A percentile compares a stretch with the other conserved stretches of the same genome.
phyloP scores from a whole-genome alignment of 2,888 invertebrate species.

The Gryllus longicercus region DNA sequence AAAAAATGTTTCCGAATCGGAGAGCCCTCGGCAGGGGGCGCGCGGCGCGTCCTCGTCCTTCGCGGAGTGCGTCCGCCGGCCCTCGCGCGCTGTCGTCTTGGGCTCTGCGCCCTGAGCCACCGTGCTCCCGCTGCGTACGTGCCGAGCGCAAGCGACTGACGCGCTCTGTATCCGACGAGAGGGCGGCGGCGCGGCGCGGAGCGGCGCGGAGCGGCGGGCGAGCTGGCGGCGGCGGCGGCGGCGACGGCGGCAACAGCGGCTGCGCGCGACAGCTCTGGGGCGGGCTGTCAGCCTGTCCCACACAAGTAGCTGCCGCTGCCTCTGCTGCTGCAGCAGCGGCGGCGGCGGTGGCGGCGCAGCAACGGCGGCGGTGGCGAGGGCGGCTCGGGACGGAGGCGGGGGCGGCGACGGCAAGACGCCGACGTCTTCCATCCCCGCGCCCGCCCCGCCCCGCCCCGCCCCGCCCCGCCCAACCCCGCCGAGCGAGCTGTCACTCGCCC shows the following conservation, averaged over 20 bases:
- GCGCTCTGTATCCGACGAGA: no score
- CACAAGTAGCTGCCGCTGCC: not conserved
- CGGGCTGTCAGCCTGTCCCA: constrained; percentile 1
- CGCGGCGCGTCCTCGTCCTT: no score
- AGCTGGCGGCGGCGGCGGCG: not conserved
- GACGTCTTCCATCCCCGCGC: constrained; percentile 8
- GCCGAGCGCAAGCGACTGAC: no score
- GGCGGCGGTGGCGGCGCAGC: not conserved
- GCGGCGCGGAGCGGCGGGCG: not conserved
- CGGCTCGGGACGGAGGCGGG: not conserved
- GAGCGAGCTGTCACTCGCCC: not conserved
- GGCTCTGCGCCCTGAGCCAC: no score
- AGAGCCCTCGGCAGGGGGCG: no score
- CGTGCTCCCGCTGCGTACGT: no score
- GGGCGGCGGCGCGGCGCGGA: no score
- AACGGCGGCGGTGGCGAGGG: not conserved
- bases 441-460: not conserved
- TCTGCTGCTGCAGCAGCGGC: not conserved
- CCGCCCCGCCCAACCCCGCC: not conserved
- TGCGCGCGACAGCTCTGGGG: not conserved
- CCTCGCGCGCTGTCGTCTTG: no score
- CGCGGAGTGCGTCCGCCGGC: no score
- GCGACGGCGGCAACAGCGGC: not conserved
- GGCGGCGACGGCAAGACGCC: not conserved
- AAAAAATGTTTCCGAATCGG: no score